Percentiles rank a stretch among this genome's conserved stretches.
phyloP scores from a whole-genome alignment of 2,797 vertebrate species.

The Halcyon smyrnensis region DNA sequence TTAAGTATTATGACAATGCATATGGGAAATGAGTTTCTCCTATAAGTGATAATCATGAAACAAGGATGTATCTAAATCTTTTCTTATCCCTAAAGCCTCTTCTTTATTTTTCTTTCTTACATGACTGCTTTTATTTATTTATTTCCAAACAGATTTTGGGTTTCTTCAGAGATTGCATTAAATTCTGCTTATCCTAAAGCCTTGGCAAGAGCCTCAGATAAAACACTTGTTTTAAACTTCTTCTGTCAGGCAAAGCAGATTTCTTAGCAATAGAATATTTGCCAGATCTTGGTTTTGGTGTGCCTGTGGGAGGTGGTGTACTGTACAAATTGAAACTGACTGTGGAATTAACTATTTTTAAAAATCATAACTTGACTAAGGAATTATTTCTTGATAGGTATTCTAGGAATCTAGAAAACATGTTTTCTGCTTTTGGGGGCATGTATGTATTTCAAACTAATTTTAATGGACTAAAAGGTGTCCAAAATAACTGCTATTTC shows the following conservation, averaged over 20 bases:
- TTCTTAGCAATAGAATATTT: background rate
- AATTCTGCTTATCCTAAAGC: slow-evolving; percentile 44
- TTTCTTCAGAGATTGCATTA: slow-evolving; percentile 40
- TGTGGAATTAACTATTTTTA: background rate
- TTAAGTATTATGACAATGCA: slow-evolving; percentile 14
- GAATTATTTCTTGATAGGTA: background rate
- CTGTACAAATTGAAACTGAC: background rate
- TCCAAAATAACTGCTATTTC: background rate
- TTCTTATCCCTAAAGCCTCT: slow-evolving; percentile 77
- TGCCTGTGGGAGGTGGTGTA: background rate
- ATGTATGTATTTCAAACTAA: background rate
- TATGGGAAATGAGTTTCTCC: slow-evolving; percentile 58
- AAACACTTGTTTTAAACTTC: background rate
- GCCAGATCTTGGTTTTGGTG: background rate
- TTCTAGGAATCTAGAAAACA: background rate
- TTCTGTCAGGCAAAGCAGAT: background rate
- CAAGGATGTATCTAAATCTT: slow-evolving; percentile 71
- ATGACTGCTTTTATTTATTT: slow-evolving; percentile 52
- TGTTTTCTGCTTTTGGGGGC: background rate
- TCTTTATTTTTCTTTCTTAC: slow-evolving; percentile 69
- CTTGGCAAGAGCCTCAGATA: background rate
- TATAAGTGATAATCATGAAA: slow-evolving; percentile 64
- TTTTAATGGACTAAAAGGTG: background rate
- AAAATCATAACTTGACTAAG: background rate
- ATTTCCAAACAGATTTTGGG: slow-evolving; percentile 47